These are phyloP conservation scores for Tipula helvola DNA, from an alignment of 2,888 invertebrate genomes.

Conservation along the genomic window DNA sequence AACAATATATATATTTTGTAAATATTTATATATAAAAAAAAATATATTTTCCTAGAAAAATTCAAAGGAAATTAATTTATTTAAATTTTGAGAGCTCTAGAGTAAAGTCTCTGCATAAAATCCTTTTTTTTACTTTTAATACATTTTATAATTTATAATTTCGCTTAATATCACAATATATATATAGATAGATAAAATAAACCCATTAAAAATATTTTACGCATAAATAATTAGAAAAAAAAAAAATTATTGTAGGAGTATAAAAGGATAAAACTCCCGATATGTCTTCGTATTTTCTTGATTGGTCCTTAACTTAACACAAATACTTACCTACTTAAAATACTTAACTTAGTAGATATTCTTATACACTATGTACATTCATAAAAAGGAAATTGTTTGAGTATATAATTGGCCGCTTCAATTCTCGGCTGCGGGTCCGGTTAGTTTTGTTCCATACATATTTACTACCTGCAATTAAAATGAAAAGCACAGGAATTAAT, in stretches of 20 bases:
- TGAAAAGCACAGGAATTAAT: neutral
- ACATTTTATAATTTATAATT: neutral
- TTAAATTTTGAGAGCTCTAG: neutral
- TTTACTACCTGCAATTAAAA: constrained; percentile 53
- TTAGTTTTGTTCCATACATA: constrained; percentile 71
- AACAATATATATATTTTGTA: neutral
- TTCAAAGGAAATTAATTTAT: neutral
- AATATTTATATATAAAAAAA: neutral
- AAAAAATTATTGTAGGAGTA: neutral
- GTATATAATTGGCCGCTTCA: constrained; percentile 18
- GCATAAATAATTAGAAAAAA: neutral
- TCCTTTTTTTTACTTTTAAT: neutral
- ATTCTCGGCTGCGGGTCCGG: constrained; percentile 54
- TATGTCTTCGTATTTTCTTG: neutral
- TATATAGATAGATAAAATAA: neutral
- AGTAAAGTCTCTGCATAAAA: neutral
- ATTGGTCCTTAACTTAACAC: neutral
- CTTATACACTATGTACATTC: neutral
- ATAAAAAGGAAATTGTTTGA: neutral
- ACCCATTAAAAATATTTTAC: neutral
- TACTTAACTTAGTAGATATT: neutral
- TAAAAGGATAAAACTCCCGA: neutral
- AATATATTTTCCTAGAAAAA: neutral
- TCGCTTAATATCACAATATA: neutral
- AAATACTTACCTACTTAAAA: neutral